A percentile compares a stretch with the other conserved stretches of the same genome.
phyloP scores from a whole-genome alignment of 37 sponge, comb jelly and placozoan genomes.

The Hormiphora californensis region DNA sequence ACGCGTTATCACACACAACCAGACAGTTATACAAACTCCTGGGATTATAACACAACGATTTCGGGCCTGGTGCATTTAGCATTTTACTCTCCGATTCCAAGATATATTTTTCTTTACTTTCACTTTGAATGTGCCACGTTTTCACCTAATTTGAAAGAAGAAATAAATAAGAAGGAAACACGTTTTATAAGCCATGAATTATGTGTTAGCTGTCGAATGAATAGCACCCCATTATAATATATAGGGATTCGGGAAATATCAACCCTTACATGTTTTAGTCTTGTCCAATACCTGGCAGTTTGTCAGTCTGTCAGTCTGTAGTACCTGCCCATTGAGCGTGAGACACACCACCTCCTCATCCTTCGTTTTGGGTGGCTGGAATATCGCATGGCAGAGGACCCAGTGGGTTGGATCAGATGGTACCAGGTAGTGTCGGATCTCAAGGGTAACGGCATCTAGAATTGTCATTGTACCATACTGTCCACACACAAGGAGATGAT shows the following conservation, averaged over 20 bases:
- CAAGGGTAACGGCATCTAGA: neutral
- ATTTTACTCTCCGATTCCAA: slow-evolving; percentile 39
- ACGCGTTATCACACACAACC: slow-evolving; percentile 5
- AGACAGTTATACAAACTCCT: slow-evolving; percentile 29
- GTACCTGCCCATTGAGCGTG: slow-evolving; percentile 37
- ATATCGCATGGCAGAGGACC: slow-evolving; percentile 3
- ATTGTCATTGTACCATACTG: slow-evolving; percentile 35
- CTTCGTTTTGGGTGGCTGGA: slow-evolving; percentile 29
- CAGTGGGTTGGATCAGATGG: slow-evolving; percentile 37
- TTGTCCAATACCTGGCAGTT: no score
- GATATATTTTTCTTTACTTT: neutral
- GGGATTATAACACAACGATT: neutral
- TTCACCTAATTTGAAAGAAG: no score
- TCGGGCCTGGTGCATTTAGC: neutral
- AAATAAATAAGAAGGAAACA: no score
- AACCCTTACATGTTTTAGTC: no score
- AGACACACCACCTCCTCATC: slow-evolving; percentile 46
- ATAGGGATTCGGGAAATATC: no score
- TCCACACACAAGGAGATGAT: slow-evolving; percentile 17
- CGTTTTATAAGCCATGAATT: no score
- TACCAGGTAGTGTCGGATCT: neutral
- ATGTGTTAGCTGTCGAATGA: no score
- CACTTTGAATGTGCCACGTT: slow-evolving; percentile 24
- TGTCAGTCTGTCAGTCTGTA: no score
- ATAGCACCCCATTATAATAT: no score